Conservation (phyloP, 2,113 vertebrate species). For the Channa argus region DNA sequence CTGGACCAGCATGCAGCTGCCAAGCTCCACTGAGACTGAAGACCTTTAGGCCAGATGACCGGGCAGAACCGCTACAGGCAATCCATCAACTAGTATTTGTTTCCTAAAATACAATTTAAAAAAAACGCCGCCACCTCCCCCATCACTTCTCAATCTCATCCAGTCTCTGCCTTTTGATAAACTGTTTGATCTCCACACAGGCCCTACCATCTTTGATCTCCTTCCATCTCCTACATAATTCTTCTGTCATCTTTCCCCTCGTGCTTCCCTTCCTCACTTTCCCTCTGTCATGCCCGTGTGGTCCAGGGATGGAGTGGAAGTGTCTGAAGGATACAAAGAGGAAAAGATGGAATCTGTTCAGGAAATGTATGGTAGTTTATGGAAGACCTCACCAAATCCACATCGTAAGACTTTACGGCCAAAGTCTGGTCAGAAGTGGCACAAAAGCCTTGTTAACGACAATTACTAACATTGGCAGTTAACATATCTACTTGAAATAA, state of each 20-base stretch:
- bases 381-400: too few species aligned
- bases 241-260: too few species aligned
- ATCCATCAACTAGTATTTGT: neutral
- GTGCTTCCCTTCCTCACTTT: neutral
- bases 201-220: neutral
- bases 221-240: neutral
- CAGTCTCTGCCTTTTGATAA: neutral
- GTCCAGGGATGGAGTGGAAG: neutral
- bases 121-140: neutral
- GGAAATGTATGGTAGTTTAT: too few species aligned
- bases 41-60: neutral
- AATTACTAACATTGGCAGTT: too few species aligned
- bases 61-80: neutral
- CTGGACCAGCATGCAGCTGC: constrained; percentile 25
- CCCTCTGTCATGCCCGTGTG: neutral
- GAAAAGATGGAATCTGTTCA: too few species aligned
- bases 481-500: too few species aligned
- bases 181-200: neutral
- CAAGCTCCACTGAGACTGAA: neutral
- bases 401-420: too few species aligned
- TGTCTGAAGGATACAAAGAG: neutral
- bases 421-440: too few species aligned
- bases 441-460: too few species aligned
- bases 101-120: too few species aligned
- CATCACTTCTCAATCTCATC: neutral